A percentile compares a stretch with the other conserved stretches of the same genome.
These are phyloP conservation scores for Rhyacophila brunnea DNA, from an alignment of 1,140 invertebrate genomes.

Conservation along the genomic window DNA sequence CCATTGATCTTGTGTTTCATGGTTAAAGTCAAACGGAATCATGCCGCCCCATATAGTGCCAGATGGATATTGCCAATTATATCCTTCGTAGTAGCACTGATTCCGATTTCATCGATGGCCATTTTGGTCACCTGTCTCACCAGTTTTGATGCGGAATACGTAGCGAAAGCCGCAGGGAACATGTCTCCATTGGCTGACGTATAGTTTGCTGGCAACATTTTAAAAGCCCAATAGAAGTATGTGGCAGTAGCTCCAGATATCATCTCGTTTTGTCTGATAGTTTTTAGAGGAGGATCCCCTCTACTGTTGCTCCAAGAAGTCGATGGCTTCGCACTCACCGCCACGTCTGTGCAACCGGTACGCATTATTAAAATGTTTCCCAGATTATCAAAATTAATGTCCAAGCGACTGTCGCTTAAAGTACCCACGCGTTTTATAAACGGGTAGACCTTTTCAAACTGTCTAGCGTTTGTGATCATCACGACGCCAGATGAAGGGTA, in stretches of 20 bases:
- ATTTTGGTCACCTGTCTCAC: constrained; percentile 62
- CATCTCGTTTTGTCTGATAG: constrained; percentile 76
- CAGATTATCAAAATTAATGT: background rate
- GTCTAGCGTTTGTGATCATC: constrained; percentile 75
- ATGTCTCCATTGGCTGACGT: constrained; percentile 28
- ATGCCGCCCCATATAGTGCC: no score
- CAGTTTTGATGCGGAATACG: constrained; percentile 65
- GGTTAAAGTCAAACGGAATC: no score
- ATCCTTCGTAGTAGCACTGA: no score
- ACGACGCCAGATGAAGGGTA: constrained; percentile 52
- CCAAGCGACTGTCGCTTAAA: background rate
- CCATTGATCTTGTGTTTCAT: no score
- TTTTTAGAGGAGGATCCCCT: constrained; percentile 62
- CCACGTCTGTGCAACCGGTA: background rate
- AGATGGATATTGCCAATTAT: no score
- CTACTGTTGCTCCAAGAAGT: background rate
- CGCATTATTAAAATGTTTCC: background rate
- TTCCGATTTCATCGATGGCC: constrained; percentile 39
- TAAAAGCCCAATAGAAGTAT: constrained; percentile 66
- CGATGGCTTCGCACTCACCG: background rate
- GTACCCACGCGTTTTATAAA: background rate
- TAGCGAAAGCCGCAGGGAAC: constrained; percentile 59
- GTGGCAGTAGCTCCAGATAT: constrained; percentile 65
- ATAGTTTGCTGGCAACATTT: constrained; percentile 5
- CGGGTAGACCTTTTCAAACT: constrained; percentile 53